A percentile compares a stretch with the other conserved stretches of the same genome.
These are phyloP conservation scores for Tanaodytes sp. DNA, from an alignment of 2,888 invertebrate species.

Conservation along the genomic window DNA sequence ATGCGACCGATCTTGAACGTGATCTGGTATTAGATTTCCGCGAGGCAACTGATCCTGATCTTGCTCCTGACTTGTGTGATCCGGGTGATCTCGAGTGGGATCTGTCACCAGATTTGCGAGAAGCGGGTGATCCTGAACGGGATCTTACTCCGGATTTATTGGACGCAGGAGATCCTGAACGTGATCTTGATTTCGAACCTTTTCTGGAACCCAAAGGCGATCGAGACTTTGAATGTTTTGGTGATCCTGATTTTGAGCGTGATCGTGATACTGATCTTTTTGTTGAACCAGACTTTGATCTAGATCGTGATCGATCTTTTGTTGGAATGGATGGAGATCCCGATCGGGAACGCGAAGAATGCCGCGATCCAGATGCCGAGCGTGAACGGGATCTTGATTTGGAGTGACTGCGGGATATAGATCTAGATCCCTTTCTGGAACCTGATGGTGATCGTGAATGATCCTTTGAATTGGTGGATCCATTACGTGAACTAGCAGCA, in stretches of 20 bases:
- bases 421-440: slow-evolving; percentile 42
- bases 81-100: slow-evolving; percentile 61
- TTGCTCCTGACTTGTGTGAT: slow-evolving; percentile 57
- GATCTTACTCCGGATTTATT: slow-evolving; percentile 38
- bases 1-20: slow-evolving; percentile 55
- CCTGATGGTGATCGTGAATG: slow-evolving; percentile 37
- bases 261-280: too few species aligned
- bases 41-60: slow-evolving; percentile 43
- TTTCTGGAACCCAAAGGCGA: slow-evolving; percentile 36
- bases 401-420: too few species aligned
- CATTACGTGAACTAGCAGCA: slow-evolving; percentile 26
- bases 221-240: not conserved
- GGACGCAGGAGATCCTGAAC: slow-evolving; percentile 57
- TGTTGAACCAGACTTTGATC: slow-evolving; percentile 22
- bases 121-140: slow-evolving; percentile 47
- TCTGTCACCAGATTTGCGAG: slow-evolving; percentile 9
- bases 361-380: slow-evolving; percentile 36
- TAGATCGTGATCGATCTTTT: slow-evolving; percentile 11
- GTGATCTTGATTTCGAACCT: slow-evolving; percentile 57
- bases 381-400: slow-evolving; percentile 58
- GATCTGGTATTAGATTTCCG: slow-evolving; percentile 5
- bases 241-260: not conserved
- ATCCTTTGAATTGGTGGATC: slow-evolving; percentile 3
- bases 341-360: slow-evolving; percentile 10
- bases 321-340: not conserved